phyloP scores from a whole-genome alignment of 2,797 vertebrate species.

The Antennarius maculatus region DNA sequence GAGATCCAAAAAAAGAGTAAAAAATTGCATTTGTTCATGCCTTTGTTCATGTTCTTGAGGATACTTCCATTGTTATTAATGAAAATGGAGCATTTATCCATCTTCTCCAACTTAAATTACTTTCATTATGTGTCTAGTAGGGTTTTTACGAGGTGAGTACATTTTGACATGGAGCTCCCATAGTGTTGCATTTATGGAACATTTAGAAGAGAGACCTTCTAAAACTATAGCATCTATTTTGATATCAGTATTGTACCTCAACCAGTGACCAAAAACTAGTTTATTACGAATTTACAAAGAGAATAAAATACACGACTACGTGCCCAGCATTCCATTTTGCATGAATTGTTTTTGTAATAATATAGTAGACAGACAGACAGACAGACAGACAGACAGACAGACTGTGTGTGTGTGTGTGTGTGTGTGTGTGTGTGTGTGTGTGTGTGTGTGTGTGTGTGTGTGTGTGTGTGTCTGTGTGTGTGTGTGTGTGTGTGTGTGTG shows the following conservation, averaged over 20 bases:
- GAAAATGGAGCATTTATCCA: constrained; percentile 13
- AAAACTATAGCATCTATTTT: too few relatives aligned
- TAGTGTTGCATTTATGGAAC: neutral
- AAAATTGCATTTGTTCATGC: constrained; percentile 25
- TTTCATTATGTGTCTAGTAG: neutral
- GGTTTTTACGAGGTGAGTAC: neutral
- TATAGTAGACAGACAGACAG: too few relatives aligned
- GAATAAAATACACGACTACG: too few relatives aligned
- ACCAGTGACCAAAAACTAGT: neutral
- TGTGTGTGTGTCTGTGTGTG: too few relatives aligned
- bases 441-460: too few relatives aligned
- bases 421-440: too few relatives aligned
- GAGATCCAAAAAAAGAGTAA: constrained; percentile 9
- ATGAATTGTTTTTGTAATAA: too few relatives aligned
- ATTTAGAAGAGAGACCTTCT: neutral
- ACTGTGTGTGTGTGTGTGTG: too few relatives aligned
- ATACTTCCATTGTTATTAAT: neutral
- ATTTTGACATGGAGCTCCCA: neutral
- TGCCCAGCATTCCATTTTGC: too few relatives aligned
- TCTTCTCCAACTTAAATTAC: neutral
- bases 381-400: too few relatives aligned
- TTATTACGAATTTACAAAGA: too few relatives aligned
- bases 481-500: too few relatives aligned
- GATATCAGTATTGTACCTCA: neutral
- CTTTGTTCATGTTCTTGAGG: constrained; percentile 41